Evolutionary conservation across 1,140 invertebrate species (phyloP).

Genomic region (Euwallacea fornicatus): DNA sequence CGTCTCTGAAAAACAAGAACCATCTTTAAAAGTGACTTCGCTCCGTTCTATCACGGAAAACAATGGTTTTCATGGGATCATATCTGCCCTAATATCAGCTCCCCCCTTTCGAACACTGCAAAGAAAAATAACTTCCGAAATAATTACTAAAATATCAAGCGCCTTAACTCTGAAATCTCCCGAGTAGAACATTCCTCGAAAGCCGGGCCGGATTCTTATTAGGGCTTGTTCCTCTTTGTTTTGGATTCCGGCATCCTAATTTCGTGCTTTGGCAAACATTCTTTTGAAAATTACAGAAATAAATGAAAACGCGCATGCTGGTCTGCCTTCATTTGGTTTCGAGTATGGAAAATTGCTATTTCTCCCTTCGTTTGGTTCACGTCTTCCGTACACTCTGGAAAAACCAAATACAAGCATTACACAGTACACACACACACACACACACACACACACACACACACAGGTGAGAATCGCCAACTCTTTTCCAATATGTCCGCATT

Average conservation of each 20-base stretch:
- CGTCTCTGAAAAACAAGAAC: no score
- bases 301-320: slow-evolving; percentile 20
- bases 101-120: slow-evolving; percentile 9
- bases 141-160: slow-evolving; percentile 20
- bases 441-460: no score
- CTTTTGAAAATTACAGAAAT: slow-evolving; percentile 28
- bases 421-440: no score
- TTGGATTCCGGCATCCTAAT: slow-evolving; percentile 28
- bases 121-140: slow-evolving; percentile 19
- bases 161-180: slow-evolving; percentile 7
- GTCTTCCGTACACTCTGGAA: no score
- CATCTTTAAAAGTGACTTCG: neutral
- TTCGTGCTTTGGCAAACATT: slow-evolving; percentile 31
- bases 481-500: no score
- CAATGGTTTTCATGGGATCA: neutral
- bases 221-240: slow-evolving; percentile 28
- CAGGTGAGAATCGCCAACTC: no score
- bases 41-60: neutral
- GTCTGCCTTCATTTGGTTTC: no score
- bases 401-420: no score
- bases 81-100: neutral
- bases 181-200: slow-evolving; percentile 18
- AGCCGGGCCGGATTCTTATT: slow-evolving; percentile 19
- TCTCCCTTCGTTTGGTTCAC: no score
- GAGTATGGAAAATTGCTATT: no score